phyloP scores from a whole-genome alignment of 2,888 invertebrate species.

The Drosophila nr. fundita region DNA sequence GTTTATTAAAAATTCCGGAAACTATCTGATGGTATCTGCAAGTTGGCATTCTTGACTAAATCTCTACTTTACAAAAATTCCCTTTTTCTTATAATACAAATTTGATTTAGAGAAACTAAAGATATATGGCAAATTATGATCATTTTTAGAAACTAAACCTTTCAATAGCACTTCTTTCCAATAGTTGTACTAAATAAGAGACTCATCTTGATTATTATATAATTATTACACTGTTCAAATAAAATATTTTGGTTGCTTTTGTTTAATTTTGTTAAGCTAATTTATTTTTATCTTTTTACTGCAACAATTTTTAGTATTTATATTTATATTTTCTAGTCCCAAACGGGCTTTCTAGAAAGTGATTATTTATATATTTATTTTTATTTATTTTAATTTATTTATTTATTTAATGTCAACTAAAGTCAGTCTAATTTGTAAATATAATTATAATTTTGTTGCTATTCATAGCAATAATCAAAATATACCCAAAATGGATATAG shows the following conservation, averaged over 20 bases:
- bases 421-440: too few species aligned
- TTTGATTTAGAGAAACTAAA: neutral
- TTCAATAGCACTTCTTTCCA: neutral
- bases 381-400: too few species aligned
- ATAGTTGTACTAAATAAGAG: neutral
- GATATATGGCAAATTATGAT: neutral
- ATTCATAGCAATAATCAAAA: neutral
- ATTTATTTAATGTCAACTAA: too few species aligned
- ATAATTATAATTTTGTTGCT: neutral
- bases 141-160: neutral
- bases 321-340: neutral
- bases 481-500: neutral
- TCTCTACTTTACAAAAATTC: too few species aligned
- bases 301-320: neutral
- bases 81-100: neutral
- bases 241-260: neutral
- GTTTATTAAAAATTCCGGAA: fast-evolving
- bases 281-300: too few species aligned
- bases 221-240: neutral
- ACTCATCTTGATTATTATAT: neutral
- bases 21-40: neutral
- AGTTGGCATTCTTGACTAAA: neutral
- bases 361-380: too few species aligned
- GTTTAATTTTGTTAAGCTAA: neutral
- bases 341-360: neutral